phyloP scores from a whole-genome alignment of 1,140 invertebrate species.

The Drosophila sproati region DNA sequence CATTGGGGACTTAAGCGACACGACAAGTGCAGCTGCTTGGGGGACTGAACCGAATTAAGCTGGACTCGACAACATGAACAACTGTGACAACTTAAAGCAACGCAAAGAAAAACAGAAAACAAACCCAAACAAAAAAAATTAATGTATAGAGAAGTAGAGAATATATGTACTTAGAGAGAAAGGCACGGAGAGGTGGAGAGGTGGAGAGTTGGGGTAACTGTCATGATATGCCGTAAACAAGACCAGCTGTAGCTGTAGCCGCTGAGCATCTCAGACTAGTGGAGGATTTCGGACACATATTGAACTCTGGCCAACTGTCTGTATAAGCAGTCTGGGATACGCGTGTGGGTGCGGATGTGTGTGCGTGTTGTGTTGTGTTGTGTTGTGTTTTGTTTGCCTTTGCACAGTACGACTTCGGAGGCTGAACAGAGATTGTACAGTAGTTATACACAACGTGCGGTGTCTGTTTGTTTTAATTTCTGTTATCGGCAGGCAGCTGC shows the following conservation, averaged over 20 bases:
- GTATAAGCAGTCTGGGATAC: slow-evolving; percentile 5
- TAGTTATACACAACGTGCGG: slow-evolving; percentile 52
- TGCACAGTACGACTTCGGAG: slow-evolving; percentile 75
- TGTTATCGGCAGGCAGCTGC: slow-evolving; percentile 75
- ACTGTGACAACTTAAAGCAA: slow-evolving; percentile 79
- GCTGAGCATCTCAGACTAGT: slow-evolving; percentile 16
- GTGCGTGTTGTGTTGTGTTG: neutral
- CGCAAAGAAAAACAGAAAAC: slow-evolving; percentile 38
- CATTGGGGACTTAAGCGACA: slow-evolving; percentile 71
- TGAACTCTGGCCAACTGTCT: slow-evolving; percentile 44
- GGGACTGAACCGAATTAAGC: slow-evolving; percentile 41
- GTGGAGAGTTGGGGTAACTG: slow-evolving; percentile 34
- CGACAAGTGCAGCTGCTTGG: slow-evolving; percentile 71
- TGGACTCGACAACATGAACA: slow-evolving; percentile 73
- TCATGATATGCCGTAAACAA: slow-evolving; percentile 80
- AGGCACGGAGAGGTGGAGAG: neutral
- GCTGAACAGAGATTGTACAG: slow-evolving; percentile 66
- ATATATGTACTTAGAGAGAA: neutral
- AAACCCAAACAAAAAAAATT: slow-evolving; percentile 23
- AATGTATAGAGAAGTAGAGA: slow-evolving; percentile 18
- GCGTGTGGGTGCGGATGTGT: slow-evolving; percentile 17
- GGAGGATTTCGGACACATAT: slow-evolving; percentile 57
- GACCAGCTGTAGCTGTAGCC: slow-evolving; percentile 60
- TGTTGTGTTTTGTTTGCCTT: slow-evolving; percentile 50
- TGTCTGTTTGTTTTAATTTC: slow-evolving; percentile 80